Evolutionary conservation across 2,113 vertebrate genomes (phyloP), one percentile per base, ranked within the genome.

Genomic region (Passer montanus): DNA sequence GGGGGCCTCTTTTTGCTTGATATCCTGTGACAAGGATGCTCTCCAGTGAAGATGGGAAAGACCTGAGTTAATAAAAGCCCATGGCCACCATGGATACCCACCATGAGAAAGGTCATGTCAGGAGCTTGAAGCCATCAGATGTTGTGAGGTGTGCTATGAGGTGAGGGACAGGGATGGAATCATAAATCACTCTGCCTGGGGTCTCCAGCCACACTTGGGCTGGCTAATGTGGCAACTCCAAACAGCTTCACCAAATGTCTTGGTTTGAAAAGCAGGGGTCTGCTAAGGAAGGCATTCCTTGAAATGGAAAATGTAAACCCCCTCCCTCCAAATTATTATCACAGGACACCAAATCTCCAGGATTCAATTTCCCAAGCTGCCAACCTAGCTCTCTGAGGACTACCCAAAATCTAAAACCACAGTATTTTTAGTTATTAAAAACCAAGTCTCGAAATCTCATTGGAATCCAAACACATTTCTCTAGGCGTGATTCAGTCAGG

Each of bases 101-200:
- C 28, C 13, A 4, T 17, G 33, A 0, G 1, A 30, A 76, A 41
- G 58, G 37, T 15, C n/a, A 62, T 2, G 4, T 16, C n/a, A 58
- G 63, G 82, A 69, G 30, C 60, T 7, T 24, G 27, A 90, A 85
- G 53, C 26, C 19, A 13, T 41, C 53, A 47, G 67, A 27, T 49
- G 23, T 5, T 5, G 27, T 46, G 50, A 26, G 55, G 31, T 28
- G 28, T 35, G 24, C 31, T 20, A 11, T 0, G 5, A 62, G 69
- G 35, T 47, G 66, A 62, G 27, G 20, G 31, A 37, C 31, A 28
- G 64, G 70, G 8, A 35, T 89, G 43, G 33, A 24, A 27, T 18
- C 30, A 55, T 33, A 35, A 24, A 30, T 20, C 27, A 55, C 35
- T 23, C 4, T 62, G 72, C n/a, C 31, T n/a, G 17, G 41, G 46